These are phyloP conservation scores for Amblyopsis rosae DNA, from an alignment of 2,113 vertebrate species.

Conservation along the genomic window DNA sequence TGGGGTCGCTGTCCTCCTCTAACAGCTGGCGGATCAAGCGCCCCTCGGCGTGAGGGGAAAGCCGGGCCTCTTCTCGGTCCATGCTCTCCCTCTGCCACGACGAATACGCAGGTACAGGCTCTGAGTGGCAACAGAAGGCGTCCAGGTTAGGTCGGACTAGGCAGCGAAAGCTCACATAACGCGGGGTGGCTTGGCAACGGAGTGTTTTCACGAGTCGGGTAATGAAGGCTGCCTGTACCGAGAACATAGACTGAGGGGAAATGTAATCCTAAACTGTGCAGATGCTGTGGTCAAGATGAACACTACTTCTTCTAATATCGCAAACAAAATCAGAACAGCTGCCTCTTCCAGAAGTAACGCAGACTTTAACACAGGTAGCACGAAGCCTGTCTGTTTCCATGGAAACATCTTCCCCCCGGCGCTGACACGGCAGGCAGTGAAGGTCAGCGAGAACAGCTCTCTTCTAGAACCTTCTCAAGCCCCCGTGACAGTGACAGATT, in stretches of 20 bases:
- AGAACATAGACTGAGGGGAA: too few species aligned
- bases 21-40: conserved; percentile 89
- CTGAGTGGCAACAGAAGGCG: conserved; percentile 66
- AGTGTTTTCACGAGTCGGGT: not conserved
- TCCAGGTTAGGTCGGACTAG: not conserved
- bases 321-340: not conserved
- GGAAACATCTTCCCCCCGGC: conserved; percentile 11
- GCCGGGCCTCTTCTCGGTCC: conserved; percentile 85
- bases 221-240: conserved; percentile 1
- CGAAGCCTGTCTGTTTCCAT: not conserved
- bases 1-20: conserved; percentile 90
- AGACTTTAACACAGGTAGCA: not conserved
- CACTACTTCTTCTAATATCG: too few species aligned
- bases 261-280: not conserved
- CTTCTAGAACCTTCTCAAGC: conserved; percentile 24
- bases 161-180: not conserved
- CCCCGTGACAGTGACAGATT: conserved; percentile 32
- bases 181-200: not conserved
- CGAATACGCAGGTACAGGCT: conserved; percentile 84
- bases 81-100: conserved; percentile 85
- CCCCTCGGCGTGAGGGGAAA: conserved; percentile 88
- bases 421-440: conserved; percentile 2
- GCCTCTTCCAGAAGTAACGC: not conserved
- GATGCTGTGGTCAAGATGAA: not conserved
- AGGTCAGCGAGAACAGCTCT: conserved; percentile 21